phyloP scores from a whole-genome alignment of 2,113 vertebrate species.

The Mellivora capensis region DNA sequence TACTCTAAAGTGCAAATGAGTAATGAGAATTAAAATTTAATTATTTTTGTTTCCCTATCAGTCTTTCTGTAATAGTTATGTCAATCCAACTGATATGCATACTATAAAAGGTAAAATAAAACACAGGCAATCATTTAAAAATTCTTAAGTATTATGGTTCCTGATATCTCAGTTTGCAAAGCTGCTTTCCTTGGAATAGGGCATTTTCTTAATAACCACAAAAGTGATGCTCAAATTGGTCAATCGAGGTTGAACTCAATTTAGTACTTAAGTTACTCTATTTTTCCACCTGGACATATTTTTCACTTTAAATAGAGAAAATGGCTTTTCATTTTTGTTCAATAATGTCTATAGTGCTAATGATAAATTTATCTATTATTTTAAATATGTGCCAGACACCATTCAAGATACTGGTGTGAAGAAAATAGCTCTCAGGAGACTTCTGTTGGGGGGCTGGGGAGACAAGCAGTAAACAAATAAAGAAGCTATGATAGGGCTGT shows the following conservation, averaged over 20 bases:
- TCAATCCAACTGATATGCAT: not conserved
- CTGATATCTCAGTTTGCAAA: not conserved
- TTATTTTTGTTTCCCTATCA: not conserved
- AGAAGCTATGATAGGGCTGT: rapidly evolving
- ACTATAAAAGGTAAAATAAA: not conserved
- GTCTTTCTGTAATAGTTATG: not conserved
- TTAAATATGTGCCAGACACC: not conserved
- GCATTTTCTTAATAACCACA: not conserved
- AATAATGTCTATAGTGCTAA: not conserved
- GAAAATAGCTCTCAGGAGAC: not conserved
- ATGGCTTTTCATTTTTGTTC: not conserved
- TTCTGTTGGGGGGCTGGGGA: not conserved
- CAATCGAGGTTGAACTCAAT: not conserved
- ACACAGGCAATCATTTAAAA: not conserved
- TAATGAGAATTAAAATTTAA: constrained; percentile 38
- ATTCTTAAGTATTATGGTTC: not conserved
- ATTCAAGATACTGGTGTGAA: not conserved
- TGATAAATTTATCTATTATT: not conserved
- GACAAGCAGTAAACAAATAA: not conserved
- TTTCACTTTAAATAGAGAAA: not conserved
- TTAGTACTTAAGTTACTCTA: not conserved
- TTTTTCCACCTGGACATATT: not conserved
- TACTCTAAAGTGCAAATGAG: constrained; percentile 31
- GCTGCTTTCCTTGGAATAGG: not conserved
- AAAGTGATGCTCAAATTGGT: not conserved